Percentiles rank a stretch among this genome's conserved stretches.
Evolutionary conservation across 64 coral and sea anemone genomes (phyloP).

Genomic region (Porites australiensis): DNA sequence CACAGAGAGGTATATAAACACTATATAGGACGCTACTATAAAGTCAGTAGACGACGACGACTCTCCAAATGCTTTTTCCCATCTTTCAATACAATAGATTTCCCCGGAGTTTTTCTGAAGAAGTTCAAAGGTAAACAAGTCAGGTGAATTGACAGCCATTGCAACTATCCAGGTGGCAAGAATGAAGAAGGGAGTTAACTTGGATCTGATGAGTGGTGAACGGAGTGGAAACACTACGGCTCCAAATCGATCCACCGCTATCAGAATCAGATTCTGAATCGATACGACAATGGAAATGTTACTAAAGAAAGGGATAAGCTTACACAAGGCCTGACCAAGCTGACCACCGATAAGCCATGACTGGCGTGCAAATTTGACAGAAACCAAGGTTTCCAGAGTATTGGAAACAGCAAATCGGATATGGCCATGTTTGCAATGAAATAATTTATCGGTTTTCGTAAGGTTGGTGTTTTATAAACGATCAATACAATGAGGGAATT

Average conservation of each 20-base stretch:
- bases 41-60: no score
- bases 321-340: background rate
- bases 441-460: background rate
- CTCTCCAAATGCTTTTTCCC: no score
- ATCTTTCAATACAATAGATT: no score
- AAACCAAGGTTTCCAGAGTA: background rate
- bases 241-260: conserved; percentile 8
- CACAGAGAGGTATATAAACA: no score
- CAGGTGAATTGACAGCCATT: no score
- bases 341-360: background rate
- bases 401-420: background rate
- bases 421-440: conserved; percentile 12
- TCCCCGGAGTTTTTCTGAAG: no score
- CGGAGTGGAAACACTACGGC: background rate
- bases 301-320: background rate
- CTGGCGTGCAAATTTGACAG: background rate
- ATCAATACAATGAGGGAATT: background rate
- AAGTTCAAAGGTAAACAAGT: no score
- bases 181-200: no score
- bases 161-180: no score
- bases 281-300: background rate
- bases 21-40: no score
- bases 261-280: background rate
- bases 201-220: no score
- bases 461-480: background rate